Conservation (phyloP, 2,113 vertebrate genomes). For the Eretmochelys imbricata region DNA sequence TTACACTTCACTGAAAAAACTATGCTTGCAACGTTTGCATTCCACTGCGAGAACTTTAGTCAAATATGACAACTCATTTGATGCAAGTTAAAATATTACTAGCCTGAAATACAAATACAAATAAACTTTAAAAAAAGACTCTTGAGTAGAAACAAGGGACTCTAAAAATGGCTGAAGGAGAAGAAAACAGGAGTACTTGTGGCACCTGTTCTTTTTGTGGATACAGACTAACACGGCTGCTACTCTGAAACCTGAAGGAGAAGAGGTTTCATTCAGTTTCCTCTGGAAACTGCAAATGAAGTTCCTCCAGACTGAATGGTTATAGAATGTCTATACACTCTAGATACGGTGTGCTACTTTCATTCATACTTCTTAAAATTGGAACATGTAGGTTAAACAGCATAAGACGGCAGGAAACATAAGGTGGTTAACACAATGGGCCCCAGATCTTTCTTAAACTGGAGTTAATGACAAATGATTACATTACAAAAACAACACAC, state of each 20-base stretch:
- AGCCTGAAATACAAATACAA: background rate
- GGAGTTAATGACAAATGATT: background rate
- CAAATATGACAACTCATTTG: background rate
- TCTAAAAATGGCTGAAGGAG: background rate
- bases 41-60: background rate
- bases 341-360: background rate
- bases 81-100: fast-evolving
- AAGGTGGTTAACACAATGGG: background rate
- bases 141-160: background rate
- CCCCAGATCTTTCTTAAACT: background rate
- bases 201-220: no score
- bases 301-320: background rate
- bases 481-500: background rate
- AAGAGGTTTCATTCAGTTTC: background rate
- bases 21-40: background rate
- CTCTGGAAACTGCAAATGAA: background rate
- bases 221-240: no score
- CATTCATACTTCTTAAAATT: background rate
- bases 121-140: background rate
- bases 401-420: background rate
- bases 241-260: background rate
- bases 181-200: background rate
- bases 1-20: background rate
- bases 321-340: background rate
- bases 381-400: background rate